Evolutionary conservation across 2,888 invertebrate species (phyloP).

Genomic region (Drosophila kambysellisi): DNA sequence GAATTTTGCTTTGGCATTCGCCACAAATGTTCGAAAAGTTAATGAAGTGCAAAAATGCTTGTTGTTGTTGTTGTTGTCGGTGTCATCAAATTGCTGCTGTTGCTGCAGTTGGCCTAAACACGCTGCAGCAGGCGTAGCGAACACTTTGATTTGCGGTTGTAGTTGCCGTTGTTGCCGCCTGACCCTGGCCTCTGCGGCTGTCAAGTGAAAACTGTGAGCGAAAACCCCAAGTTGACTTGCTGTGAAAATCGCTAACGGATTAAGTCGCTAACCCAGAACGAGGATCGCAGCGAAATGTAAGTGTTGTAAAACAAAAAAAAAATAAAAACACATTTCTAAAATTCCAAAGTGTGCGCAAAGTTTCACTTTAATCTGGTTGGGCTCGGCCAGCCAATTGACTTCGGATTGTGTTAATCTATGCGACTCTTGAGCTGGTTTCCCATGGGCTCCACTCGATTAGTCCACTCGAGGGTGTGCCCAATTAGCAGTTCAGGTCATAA

Average conservation of each 20-base stretch:
- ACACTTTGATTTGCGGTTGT: conserved; percentile 68
- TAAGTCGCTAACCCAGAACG: conserved; percentile 40
- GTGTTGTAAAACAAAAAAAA: conserved; percentile 10
- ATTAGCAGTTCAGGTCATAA: conserved; percentile 63
- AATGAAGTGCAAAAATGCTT: conserved; percentile 79
- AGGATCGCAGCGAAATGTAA: conserved; percentile 23
- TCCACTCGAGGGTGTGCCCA: conserved; percentile 60
- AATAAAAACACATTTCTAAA: conserved; percentile 7
- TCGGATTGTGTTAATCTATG: conserved; percentile 53
- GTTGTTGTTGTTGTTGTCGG: conserved; percentile 38
- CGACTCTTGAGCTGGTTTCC: conserved; percentile 51
- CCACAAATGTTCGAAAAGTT: conserved; percentile 70
- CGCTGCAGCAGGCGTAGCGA: conserved; percentile 39
- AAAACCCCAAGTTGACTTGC: conserved; percentile 38
- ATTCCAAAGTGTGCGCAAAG: conserved; percentile 29
- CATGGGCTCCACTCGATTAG: conserved; percentile 53
- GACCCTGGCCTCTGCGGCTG: conserved; percentile 52
- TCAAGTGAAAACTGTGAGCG: conserved; percentile 67
- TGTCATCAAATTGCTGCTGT: conserved; percentile 49
- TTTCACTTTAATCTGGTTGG: conserved; percentile 36
- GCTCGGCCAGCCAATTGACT: conserved; percentile 16
- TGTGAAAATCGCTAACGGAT: conserved; percentile 48
- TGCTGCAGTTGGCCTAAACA: conserved; percentile 31
- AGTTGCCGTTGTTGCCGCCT: conserved; percentile 19
- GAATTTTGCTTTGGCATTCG: conserved; percentile 67